These are phyloP conservation scores for Rhinolophus ferrumequinum DNA, from an alignment of 2,113 vertebrate species.

Conservation along the genomic window DNA sequence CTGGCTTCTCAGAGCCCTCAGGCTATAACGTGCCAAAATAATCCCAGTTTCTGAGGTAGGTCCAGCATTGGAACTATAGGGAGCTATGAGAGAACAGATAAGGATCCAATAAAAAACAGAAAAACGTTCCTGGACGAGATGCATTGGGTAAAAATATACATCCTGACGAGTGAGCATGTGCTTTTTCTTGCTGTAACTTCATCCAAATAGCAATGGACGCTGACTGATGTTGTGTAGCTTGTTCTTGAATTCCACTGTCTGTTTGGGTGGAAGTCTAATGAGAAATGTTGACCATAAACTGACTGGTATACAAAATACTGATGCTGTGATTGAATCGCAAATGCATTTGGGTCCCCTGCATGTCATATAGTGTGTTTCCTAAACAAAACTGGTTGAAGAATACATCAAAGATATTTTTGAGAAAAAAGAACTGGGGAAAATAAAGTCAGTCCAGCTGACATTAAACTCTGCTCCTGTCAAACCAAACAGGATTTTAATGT, in stretches of 20 bases:
- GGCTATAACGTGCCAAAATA: background rate
- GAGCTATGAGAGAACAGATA: background rate
- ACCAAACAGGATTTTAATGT: slow-evolving; percentile 50
- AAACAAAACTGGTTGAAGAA: slow-evolving; percentile 67
- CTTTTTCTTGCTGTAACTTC: background rate
- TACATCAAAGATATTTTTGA: slow-evolving; percentile 64
- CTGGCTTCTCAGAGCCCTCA: background rate
- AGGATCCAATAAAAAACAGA: background rate
- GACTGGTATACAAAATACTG: background rate
- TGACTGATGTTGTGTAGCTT: background rate
- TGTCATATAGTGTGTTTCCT: slow-evolving; percentile 13
- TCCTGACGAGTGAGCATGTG: background rate
- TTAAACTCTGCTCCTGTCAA: slow-evolving; percentile 53
- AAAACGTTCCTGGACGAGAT: background rate
- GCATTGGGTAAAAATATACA: background rate
- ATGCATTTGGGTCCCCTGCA: background rate
- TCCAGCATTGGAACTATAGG: background rate
- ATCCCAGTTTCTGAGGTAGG: background rate
- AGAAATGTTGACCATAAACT: background rate
- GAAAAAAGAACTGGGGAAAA: slow-evolving; percentile 50
- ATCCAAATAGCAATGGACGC: background rate
- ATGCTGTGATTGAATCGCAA: background rate
- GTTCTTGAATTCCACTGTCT: background rate
- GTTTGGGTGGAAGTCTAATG: background rate
- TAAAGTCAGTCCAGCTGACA: slow-evolving; percentile 70